Evolutionary conservation across 1,140 invertebrate genomes (phyloP), one percentile per base, ranked within the genome.

Genomic region (Matsumurasca onukii): DNA sequence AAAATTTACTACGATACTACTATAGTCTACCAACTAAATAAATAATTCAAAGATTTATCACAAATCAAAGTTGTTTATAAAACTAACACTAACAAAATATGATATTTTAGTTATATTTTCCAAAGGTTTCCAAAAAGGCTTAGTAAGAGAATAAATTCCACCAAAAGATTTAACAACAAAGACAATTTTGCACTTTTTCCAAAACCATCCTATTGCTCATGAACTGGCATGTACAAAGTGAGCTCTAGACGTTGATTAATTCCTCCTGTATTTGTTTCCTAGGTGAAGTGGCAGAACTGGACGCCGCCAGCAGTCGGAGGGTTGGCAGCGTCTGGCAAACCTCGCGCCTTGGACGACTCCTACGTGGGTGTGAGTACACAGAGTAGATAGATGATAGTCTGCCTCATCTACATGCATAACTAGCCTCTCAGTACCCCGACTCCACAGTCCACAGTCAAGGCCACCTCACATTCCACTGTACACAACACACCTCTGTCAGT

Each of bases 321-420:
- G 15, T 75, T 83, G 0, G 73, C 75, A 5, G 25, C 3, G 22
- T 77, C 76, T 1, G 34, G 34, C 67, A 80, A 74, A 69, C 48
- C 67, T 9, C 80, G 80, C 69, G 84, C 86, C 9, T 76, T 86
- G 69, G 89, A 91, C 72, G 89, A 91, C 71, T 86, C 84, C 15
- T 85, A 83, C 75, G 76, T 89, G 69, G 84, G 86, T 75, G 89
- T 90, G 79, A 84, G 67, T 71, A 30, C 52, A n/a, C n/a, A n/a
- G n/a, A n/a, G n/a, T 39, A 9, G 34, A 5, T 39, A 39, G 5
- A 39, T 39, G 5, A 39, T 17, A 5, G 5, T 39, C 34, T 39
- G 5, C 34, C 34, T 39, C 17, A 20, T 39, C 34, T 39, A 17
- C 34, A 39, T 39, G 17, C 34, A 5, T 9, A 39, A 39, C 34